Conservation (phyloP, 1,140 invertebrate genomes). For the Triops cancriformis region DNA sequence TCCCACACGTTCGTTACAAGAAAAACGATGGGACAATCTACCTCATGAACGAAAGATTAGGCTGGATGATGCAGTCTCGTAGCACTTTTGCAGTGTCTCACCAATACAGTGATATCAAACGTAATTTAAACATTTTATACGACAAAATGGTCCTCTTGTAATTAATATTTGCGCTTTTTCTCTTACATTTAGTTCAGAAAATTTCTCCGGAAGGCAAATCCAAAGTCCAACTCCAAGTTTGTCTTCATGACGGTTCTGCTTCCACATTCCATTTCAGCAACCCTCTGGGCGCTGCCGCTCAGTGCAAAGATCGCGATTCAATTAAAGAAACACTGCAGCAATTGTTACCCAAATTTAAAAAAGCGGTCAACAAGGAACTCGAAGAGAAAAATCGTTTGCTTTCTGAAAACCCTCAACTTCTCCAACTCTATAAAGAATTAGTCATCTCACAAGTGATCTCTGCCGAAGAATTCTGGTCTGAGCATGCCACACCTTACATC, state of each 20-base stretch:
- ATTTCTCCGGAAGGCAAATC: constrained; percentile 96
- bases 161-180: constrained; percentile 17
- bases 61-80: constrained; percentile 80
- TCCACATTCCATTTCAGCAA: constrained; percentile 98
- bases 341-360: constrained; percentile 88
- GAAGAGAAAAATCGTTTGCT: constrained; percentile 79
- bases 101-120: constrained; percentile 91
- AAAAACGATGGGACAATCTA: constrained; percentile 93
- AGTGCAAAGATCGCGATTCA: constrained; percentile 81
- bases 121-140: constrained; percentile 46
- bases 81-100: constrained; percentile 87
- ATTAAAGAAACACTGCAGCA: constrained; percentile 89
- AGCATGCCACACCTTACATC: constrained; percentile 57
- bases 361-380: constrained; percentile 85
- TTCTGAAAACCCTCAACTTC: constrained; percentile 69
- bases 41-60: constrained; percentile 87
- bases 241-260: constrained; percentile 83
- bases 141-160: constrained; percentile 24
- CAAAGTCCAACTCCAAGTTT: constrained; percentile 97
- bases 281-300: constrained; percentile 64
- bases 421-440: constrained; percentile 83
- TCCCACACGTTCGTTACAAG: constrained; percentile 85
- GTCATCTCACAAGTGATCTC: constrained; percentile 88
- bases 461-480: constrained; percentile 93
- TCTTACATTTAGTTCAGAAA: constrained; percentile 86